phyloP scores from a whole-genome alignment of 2,888 invertebrate genomes.

The Beris chalybata region DNA sequence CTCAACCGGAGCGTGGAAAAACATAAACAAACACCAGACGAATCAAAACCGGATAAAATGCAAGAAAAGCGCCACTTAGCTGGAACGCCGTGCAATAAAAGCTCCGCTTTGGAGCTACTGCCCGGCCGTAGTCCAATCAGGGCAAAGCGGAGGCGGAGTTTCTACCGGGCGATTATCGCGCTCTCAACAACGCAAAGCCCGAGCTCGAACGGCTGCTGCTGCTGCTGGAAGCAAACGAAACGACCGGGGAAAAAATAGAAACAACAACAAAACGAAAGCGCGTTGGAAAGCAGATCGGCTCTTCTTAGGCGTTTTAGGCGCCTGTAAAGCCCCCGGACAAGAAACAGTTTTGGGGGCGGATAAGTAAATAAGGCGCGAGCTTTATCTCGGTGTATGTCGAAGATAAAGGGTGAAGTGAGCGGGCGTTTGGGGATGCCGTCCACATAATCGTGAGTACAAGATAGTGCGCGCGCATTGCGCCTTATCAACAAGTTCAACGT shows the following conservation, averaged over 20 bases:
- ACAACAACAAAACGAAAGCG: not conserved
- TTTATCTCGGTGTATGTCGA: slow-evolving; percentile 10
- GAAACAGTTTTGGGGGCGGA: slow-evolving; percentile 21
- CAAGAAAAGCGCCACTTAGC: slow-evolving; percentile 36
- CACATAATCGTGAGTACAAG: slow-evolving; percentile 11
- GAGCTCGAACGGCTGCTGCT: slow-evolving; percentile 10
- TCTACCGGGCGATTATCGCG: slow-evolving; percentile 13
- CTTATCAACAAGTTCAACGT: slow-evolving; percentile 8
- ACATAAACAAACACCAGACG: slow-evolving; percentile 28
- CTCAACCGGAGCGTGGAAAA: slow-evolving; percentile 9
- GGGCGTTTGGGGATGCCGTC: slow-evolving; percentile 15
- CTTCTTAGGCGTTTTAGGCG: too few relatives aligned
- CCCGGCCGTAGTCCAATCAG: slow-evolving; percentile 42
- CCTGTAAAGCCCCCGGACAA: too few relatives aligned
- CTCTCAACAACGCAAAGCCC: slow-evolving; percentile 1
- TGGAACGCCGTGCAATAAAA: slow-evolving; percentile 37
- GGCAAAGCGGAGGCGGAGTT: slow-evolving; percentile 44
- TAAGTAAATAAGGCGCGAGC: slow-evolving; percentile 29
- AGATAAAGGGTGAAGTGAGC: slow-evolving; percentile 16
- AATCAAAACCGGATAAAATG: slow-evolving; percentile 52
- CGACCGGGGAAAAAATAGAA: not conserved
- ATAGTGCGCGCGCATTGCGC: slow-evolving; percentile 14
- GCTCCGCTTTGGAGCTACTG: slow-evolving; percentile 27
- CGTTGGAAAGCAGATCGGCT: slow-evolving; percentile 14
- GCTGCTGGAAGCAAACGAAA: too few relatives aligned